Base-by-base conservation (phyloP, 2,113 vertebrate species). In the Epinephelus moara region DNA sequence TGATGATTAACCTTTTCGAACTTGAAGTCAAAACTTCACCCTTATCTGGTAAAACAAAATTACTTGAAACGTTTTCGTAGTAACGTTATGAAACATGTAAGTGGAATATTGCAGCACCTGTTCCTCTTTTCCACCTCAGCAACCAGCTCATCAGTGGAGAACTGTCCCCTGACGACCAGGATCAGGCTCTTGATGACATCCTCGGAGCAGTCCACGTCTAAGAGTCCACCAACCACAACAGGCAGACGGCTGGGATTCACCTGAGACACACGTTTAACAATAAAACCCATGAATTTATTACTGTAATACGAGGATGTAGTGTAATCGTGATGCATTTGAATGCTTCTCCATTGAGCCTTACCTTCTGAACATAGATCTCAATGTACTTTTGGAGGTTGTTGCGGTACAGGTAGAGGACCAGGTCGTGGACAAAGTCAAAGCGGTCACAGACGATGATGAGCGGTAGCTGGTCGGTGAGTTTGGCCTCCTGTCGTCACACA, bases 321-420 rank as follows among this genome's bases (percentile, higher is more conserved):
- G 25, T 4, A 53, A 68, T 17, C 4, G 17, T 10, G 9, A 19
- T 19, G 30, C 8, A 17, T 50, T 1, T 45, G 6, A 37, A 64
- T 9, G 2, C 27, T 7, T 23, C 17, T 12, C 11, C 19, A 23
- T 0, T 1, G 42, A 47, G 13, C 52, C 95, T 93, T 93, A 99
- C 98, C 96, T 99, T 99, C 92, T 99, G 98, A 33, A 99, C 98
- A 71, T 99, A 99, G 91, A 99, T 99, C 94, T 99, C 98, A 76
- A 99, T 99, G 82, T 99, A 99, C 72, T 99, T 99, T 92, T 99
- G 98, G 86, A 99, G 97, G 93, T 97, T 99, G 95, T 99, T 99
- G 94, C 98, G 97, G 89, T 99, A 99, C 94, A 99, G 93, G 93
- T 99, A 99, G 71, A 99, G 96, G 91, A 99, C 98, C 92, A 99